Conservation (phyloP, 2,888 invertebrate genomes). For the Allacma fusca region DNA sequence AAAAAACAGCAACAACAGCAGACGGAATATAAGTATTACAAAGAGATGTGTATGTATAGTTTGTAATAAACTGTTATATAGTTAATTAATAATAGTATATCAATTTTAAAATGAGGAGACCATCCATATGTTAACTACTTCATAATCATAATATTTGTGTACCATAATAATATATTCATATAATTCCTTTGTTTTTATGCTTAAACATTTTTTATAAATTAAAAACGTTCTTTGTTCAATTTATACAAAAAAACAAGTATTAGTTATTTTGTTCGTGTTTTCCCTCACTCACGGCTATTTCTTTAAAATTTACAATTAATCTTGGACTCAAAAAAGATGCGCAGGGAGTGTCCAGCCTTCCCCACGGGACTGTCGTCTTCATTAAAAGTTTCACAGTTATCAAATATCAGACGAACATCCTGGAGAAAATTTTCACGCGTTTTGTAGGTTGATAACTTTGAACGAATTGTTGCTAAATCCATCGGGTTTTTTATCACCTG, state of each 20-base stretch:
- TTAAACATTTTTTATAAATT: constrained; percentile 38
- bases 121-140: constrained; percentile 13
- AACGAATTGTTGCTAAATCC: constrained; percentile 93
- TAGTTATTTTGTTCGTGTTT: constrained; percentile 28
- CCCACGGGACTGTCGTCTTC: constrained; percentile 98
- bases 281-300: background rate
- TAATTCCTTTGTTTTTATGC: constrained; percentile 28
- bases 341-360: constrained; percentile 91
- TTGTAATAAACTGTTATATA: constrained; percentile 11
- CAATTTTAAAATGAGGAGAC: background rate
- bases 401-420: constrained; percentile 93
- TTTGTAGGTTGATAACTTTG: constrained; percentile 91
- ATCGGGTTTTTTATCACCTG: constrained; percentile 88
- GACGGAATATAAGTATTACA: constrained; percentile 7
- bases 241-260: constrained; percentile 28
- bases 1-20: constrained; percentile 2
- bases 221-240: constrained; percentile 37
- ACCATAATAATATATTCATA: constrained; percentile 27
- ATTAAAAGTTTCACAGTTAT: constrained; percentile 97
- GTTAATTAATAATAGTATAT: background rate
- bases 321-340: constrained; percentile 85
- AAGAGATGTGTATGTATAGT: constrained; percentile 1
- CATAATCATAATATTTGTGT: background rate
- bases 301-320: constrained; percentile 35
- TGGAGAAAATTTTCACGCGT: constrained; percentile 89